These are phyloP conservation scores for Solea solea DNA, from an alignment of 2,113 vertebrate genomes.

Conservation along the genomic window DNA sequence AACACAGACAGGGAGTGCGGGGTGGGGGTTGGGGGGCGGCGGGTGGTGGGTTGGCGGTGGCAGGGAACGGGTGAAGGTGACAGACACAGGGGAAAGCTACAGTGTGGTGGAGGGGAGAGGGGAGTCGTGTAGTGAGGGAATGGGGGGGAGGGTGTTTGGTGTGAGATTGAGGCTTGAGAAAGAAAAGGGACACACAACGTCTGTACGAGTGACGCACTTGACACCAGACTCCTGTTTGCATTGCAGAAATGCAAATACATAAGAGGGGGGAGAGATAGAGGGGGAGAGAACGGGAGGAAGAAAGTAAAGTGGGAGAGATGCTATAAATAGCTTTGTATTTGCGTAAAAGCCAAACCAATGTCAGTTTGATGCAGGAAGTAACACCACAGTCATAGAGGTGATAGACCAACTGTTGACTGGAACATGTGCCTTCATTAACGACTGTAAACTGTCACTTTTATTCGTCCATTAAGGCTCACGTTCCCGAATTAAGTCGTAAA, in stretches of 20 bases:
- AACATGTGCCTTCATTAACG: conserved; percentile 17
- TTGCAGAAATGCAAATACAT: conserved; percentile 66
- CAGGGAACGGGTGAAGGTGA: conserved; percentile 41
- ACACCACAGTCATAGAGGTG: conserved; percentile 64
- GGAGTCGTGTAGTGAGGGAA: conserved; percentile 6
- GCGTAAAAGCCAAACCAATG: conserved; percentile 65
- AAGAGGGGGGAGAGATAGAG: conserved; percentile 27
- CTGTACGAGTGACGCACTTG: conserved; percentile 42
- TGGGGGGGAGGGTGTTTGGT: conserved; percentile 9
- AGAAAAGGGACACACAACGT: conserved; percentile 45
- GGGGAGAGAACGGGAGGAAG: conserved; percentile 42
- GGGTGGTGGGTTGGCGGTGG: not conserved
- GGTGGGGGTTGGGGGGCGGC: not conserved
- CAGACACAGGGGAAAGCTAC: conserved; percentile 48
- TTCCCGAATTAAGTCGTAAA: not conserved
- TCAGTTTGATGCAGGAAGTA: conserved; percentile 74
- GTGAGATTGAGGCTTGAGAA: conserved; percentile 39
- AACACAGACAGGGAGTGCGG: conserved; percentile 46
- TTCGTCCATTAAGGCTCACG: not conserved
- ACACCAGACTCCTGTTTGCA: conserved; percentile 63
- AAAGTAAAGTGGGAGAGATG: conserved; percentile 63
- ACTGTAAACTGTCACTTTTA: not conserved
- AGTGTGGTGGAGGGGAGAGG: conserved; percentile 42
- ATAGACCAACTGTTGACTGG: conserved; percentile 63
- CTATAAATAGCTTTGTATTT: conserved; percentile 78